Evolutionary conservation across 2,113 vertebrate genomes (phyloP).

Genomic region (Delphinapterus leucas): DNA sequence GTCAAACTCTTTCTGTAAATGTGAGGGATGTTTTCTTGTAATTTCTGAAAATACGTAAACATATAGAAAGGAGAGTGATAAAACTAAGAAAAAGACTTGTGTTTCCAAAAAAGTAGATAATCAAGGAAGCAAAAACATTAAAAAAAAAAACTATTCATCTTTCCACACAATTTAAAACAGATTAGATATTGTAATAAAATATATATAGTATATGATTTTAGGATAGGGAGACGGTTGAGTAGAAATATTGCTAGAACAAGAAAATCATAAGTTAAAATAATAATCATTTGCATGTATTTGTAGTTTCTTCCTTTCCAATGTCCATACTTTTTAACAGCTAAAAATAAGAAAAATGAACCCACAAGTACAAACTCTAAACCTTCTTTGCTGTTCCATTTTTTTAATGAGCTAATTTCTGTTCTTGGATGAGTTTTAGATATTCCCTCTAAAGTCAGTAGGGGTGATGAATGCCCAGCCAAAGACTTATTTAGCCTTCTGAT

Average conservation of each 20-base stretch:
- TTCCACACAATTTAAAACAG: not conserved
- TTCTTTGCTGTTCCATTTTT: not conserved
- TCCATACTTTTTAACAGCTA: not conserved
- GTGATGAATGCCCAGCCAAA: constrained; percentile 55
- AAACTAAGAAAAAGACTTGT: not conserved
- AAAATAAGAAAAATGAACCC: constrained; percentile 13
- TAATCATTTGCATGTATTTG: not conserved
- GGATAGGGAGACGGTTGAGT: not conserved
- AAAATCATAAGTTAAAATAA: not conserved
- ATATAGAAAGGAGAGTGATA: not conserved
- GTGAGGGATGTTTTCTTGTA: not conserved
- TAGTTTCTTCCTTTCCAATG: not conserved
- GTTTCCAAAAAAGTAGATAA: not conserved
- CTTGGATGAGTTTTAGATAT: constrained; percentile 53
- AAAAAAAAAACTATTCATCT: not conserved
- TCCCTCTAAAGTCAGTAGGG: constrained; percentile 37
- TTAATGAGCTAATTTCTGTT: not conserved
- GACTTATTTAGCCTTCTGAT: constrained; percentile 42
- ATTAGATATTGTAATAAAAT: not conserved
- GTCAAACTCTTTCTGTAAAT: not conserved
- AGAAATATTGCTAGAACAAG: not conserved
- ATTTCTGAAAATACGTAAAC: not conserved
- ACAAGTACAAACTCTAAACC: not conserved
- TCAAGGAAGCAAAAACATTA: not conserved
- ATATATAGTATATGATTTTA: not conserved